phyloP scores from a whole-genome alignment of 23 tunicate species.

The Trididemnum clinides region DNA sequence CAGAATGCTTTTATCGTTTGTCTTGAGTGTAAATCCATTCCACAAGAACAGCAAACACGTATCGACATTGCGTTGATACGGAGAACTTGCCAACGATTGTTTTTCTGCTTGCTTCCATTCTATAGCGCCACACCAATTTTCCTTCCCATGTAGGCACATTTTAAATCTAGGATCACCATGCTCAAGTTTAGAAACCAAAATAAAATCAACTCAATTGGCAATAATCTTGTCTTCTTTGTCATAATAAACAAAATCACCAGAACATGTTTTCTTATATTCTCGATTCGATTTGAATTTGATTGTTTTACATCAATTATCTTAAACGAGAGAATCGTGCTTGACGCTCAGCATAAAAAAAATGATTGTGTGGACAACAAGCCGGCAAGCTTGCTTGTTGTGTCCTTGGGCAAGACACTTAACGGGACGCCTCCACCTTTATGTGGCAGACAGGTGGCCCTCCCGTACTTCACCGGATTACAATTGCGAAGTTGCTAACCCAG shows the following conservation, averaged over 20 bases:
- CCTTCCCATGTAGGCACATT: conserved; percentile 5
- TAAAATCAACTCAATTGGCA: conserved; percentile 29
- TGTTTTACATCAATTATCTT: too few species aligned
- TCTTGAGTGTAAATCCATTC: not conserved
- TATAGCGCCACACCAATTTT: conserved; percentile 32
- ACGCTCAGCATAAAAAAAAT: too few species aligned
- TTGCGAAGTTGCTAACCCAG: too few species aligned
- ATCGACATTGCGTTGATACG: not conserved
- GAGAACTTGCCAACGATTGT: not conserved
- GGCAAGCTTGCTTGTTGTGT: too few species aligned
- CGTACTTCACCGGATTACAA: too few species aligned
- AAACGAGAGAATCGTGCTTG: too few species aligned
- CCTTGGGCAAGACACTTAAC: too few species aligned
- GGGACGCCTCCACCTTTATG: too few species aligned
- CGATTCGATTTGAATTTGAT: too few species aligned
- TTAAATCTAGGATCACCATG: not conserved
- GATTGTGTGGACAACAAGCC: too few species aligned
- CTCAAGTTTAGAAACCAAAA: conserved; percentile 14
- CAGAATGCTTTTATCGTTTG: not conserved
- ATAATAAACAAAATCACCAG: conserved; percentile 25
- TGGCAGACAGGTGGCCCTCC: too few species aligned
- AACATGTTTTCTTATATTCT: not conserved
- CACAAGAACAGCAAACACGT: conserved; percentile 22
- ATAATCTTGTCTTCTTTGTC: not conserved
- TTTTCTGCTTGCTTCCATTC: conserved; percentile 40